phyloP scores from a whole-genome alignment of 2,888 invertebrate species.

The Callyntrura guangdongensis region DNA sequence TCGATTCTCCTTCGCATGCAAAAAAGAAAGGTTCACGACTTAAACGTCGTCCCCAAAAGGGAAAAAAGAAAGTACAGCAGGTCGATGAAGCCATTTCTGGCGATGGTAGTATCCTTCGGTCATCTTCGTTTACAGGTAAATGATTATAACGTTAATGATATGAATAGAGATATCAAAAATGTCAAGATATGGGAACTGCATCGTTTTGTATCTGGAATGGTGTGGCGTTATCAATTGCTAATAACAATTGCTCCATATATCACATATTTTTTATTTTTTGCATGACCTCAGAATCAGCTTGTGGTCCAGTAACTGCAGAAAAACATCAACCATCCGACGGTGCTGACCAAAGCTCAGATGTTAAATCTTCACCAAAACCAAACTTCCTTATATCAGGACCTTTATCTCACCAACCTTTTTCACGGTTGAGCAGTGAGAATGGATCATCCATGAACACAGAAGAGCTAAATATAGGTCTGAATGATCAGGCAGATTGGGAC shows the following conservation, averaged over 20 bases:
- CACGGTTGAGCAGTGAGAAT: conserved; percentile 81
- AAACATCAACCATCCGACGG: conserved; percentile 52
- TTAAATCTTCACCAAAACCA: conserved; percentile 74
- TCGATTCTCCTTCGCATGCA: conserved; percentile 74
- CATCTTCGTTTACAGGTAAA: conserved; percentile 71
- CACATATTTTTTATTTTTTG: conserved; percentile 7
- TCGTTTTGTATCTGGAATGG: too few relatives aligned
- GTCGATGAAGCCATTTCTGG: conserved; percentile 39
- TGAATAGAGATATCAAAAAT: too few relatives aligned
- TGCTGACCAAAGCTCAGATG: conserved; percentile 65
- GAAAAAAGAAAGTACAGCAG: conserved; percentile 63
- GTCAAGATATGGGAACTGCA: too few relatives aligned
- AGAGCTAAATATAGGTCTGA: conserved; percentile 74
- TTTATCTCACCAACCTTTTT: conserved; percentile 71
- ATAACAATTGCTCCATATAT: not conserved
- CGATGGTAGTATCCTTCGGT: conserved; percentile 49
- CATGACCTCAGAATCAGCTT: conserved; percentile 61
- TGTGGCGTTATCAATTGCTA: not conserved
- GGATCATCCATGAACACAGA: conserved; percentile 82
- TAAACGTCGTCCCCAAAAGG: conserved; percentile 69
- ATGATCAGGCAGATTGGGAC: conserved; percentile 84
- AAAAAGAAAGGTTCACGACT: conserved; percentile 76
- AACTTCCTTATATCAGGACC: conserved; percentile 75
- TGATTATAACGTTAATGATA: too few relatives aligned
- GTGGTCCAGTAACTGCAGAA: conserved; percentile 57